A percentile compares a stretch with the other conserved stretches of the same genome.
These are phyloP conservation scores for Zaprionus tsacasi DNA, from an alignment of 1,140 invertebrate species.

Conservation along the genomic window DNA sequence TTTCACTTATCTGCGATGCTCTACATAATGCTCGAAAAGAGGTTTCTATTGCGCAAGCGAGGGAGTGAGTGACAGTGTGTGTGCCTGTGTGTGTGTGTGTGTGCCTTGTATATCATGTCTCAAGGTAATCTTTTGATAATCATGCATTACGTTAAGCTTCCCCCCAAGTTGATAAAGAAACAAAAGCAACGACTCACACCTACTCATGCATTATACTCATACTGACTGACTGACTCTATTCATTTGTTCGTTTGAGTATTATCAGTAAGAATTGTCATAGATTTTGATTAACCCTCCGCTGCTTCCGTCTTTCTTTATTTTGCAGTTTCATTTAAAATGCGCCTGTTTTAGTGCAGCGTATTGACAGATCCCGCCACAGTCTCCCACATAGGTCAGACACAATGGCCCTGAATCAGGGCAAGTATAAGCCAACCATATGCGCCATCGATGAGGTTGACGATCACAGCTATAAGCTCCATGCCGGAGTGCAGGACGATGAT, in stretches of 20 bases:
- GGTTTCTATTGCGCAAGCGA: slow-evolving; percentile 48
- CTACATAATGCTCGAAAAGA: slow-evolving; percentile 48
- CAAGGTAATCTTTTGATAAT: slow-evolving; percentile 78
- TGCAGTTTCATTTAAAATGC: slow-evolving; percentile 19
- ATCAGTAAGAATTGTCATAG: slow-evolving; percentile 1
- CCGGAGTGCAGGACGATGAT: slow-evolving; percentile 53
- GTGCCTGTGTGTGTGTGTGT: slow-evolving; percentile 13
- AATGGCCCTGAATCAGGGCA: slow-evolving; percentile 79
- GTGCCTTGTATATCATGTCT: slow-evolving; percentile 60
- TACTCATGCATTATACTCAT: slow-evolving; percentile 6
- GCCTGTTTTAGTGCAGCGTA: slow-evolving; percentile 13
- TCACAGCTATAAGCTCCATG: slow-evolving; percentile 73
- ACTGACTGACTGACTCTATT: background rate
- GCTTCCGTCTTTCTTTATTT: background rate
- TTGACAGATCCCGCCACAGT: background rate
- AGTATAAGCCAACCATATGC: slow-evolving; percentile 77
- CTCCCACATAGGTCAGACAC: background rate
- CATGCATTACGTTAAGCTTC: slow-evolving; percentile 46
- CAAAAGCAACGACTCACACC: slow-evolving; percentile 2
- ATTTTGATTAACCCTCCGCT: slow-evolving; percentile 15
- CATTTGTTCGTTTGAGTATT: background rate
- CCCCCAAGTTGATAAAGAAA: slow-evolving; percentile 25
- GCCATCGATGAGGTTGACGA: slow-evolving; percentile 82
- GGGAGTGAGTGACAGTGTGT: background rate
- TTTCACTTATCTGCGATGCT: slow-evolving; percentile 72